These are phyloP conservation scores for Mastomys coucha DNA, from an alignment of 2,113 vertebrate species.

Conservation along the genomic window DNA sequence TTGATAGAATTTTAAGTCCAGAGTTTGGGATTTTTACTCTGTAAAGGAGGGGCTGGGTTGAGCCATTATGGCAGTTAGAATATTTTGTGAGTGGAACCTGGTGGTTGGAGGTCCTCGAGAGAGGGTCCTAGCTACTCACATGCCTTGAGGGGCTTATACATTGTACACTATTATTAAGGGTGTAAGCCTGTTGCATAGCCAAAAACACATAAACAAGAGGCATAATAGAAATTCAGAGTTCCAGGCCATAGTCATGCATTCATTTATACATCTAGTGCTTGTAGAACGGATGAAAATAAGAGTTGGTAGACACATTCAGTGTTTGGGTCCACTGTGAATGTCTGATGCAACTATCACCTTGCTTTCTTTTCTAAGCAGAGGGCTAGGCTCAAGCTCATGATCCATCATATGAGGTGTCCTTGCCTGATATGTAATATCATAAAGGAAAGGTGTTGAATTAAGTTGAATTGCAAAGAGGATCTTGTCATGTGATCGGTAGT, in stretches of 20 bases:
- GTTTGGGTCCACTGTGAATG: not conserved
- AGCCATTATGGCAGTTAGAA: not conserved
- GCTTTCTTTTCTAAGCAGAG: no score
- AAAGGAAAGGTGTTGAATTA: not conserved
- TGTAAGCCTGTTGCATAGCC: not conserved
- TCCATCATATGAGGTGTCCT: not conserved
- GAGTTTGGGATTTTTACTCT: not conserved
- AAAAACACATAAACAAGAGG: not conserved
- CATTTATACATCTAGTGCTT: not conserved
- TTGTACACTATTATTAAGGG: not conserved
- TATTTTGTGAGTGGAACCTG: not conserved
- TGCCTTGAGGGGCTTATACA: no score
- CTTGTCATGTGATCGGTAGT: not conserved
- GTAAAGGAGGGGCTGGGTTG: not conserved
- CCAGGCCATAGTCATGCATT: not conserved
- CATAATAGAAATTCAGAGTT: not conserved
- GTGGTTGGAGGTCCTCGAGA: not conserved
- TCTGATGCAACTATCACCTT: not conserved
- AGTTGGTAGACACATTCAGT: not conserved
- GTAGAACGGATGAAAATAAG: not conserved
- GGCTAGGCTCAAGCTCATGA: not conserved
- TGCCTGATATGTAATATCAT: not conserved
- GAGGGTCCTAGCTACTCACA: not conserved
- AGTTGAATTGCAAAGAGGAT: not conserved
- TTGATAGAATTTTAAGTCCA: not conserved